These are phyloP conservation scores for Chaunax sp. DNA, from an alignment of 2,797 vertebrate genomes.

Conservation along the genomic window DNA sequence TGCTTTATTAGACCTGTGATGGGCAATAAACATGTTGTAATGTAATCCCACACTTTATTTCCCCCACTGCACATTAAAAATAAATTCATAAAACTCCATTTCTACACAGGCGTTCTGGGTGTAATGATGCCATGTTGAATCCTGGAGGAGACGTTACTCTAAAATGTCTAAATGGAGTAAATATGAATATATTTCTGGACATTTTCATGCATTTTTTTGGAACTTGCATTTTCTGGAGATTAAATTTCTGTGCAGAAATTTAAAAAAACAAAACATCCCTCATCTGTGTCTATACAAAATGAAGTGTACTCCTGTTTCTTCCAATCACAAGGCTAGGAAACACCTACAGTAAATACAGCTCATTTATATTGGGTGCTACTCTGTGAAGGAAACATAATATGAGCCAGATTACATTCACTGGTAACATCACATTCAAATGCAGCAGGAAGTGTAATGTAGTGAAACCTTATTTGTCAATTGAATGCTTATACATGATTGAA, in stretches of 20 bases:
- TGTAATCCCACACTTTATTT: neutral
- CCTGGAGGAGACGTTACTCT: neutral
- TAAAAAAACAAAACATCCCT: too few relatives aligned
- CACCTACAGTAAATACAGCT: neutral
- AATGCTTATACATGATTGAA: conserved; percentile 9
- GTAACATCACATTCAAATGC: conserved; percentile 20
- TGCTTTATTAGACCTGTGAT: neutral
- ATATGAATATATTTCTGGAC: neutral
- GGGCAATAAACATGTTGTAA: neutral
- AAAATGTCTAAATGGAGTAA: neutral
- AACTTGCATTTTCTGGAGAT: neutral
- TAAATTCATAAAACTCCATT: conserved; percentile 1
- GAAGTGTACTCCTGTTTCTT: neutral
- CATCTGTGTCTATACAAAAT: neutral
- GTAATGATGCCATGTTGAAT: neutral
- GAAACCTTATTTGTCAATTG: conserved; percentile 23
- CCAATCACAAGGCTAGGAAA: neutral
- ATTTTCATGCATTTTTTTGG: neutral
- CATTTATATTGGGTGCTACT: neutral
- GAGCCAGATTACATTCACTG: neutral
- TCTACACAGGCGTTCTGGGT: neutral
- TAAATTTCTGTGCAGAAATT: neutral
- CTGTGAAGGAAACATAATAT: conserved; percentile 9
- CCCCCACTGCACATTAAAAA: neutral
- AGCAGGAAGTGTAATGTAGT: conserved; percentile 36